A percentile compares a stretch with the other conserved stretches of the same genome.
Conservation (phyloP, 2,113 vertebrate genomes). For the Varanus salvator region DNA sequence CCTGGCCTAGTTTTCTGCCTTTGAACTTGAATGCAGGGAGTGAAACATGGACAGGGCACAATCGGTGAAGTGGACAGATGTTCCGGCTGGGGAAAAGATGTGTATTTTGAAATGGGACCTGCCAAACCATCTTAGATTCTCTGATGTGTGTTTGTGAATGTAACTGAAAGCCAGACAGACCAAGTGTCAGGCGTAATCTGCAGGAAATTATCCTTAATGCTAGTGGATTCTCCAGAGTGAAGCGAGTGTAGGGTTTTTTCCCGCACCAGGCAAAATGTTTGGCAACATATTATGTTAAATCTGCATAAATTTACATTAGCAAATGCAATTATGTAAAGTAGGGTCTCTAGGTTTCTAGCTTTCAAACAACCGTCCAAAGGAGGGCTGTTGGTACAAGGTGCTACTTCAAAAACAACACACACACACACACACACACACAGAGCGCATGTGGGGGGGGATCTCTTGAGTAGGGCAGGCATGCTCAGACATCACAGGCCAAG, state of each 20-base stretch:
- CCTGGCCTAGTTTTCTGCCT: background rate
- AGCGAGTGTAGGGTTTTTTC: background rate
- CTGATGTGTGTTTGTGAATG: background rate
- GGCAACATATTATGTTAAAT: conserved; percentile 3
- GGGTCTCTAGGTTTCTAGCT: background rate
- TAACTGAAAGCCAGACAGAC: background rate
- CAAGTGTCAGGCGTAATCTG: background rate
- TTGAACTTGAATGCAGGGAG: background rate
- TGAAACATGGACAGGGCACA: background rate
- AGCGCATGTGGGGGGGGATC: background rate
- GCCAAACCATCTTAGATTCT: background rate
- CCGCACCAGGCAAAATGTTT: background rate
- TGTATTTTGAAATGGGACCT: background rate
- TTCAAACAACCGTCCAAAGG: background rate
- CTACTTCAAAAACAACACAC: background rate
- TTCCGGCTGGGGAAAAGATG: background rate
- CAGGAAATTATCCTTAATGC: background rate
- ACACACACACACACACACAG: no score
- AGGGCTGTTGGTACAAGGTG: background rate
- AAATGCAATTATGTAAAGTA: background rate
- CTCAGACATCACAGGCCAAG: no score
- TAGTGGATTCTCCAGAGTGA: background rate
- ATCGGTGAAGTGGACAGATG: background rate
- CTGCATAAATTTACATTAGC: conserved; percentile 8
- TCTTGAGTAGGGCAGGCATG: background rate